phyloP scores from a whole-genome alignment of 2,113 vertebrate genomes.

The Tachysurus vachellii region DNA sequence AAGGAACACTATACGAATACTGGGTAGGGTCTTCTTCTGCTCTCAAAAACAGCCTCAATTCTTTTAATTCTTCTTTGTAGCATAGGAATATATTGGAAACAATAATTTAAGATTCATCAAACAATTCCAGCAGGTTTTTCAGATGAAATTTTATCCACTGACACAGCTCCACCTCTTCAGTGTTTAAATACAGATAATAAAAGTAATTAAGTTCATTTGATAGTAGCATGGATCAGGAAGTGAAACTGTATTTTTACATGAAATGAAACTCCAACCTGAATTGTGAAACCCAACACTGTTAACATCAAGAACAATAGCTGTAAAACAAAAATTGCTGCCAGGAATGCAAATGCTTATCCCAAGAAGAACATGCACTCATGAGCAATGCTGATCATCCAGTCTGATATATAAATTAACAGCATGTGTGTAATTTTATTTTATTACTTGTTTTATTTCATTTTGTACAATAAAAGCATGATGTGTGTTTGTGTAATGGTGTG shows the following conservation, averaged over 20 bases:
- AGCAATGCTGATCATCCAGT: background rate
- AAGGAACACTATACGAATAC: background rate
- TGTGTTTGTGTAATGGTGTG: no score
- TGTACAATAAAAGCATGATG: no score
- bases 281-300: conserved; percentile 24
- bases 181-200: background rate
- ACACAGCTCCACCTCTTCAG: no score
- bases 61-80: background rate
- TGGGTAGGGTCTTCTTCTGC: background rate
- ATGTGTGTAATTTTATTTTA: background rate
- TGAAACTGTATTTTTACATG: background rate
- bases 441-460: no score
- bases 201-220: background rate
- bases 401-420: background rate
- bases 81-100: no score
- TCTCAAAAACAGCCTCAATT: background rate
- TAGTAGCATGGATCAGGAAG: background rate
- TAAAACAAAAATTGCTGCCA: background rate
- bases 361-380: background rate
- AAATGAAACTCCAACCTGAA: background rate
- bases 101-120: no score
- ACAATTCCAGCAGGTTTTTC: no score
- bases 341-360: conserved; percentile 4
- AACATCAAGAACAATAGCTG: conserved; percentile 5
- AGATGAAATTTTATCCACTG: no score